Conservation (phyloP, 1,140 invertebrate species). For the Achroia grisella region DNA sequence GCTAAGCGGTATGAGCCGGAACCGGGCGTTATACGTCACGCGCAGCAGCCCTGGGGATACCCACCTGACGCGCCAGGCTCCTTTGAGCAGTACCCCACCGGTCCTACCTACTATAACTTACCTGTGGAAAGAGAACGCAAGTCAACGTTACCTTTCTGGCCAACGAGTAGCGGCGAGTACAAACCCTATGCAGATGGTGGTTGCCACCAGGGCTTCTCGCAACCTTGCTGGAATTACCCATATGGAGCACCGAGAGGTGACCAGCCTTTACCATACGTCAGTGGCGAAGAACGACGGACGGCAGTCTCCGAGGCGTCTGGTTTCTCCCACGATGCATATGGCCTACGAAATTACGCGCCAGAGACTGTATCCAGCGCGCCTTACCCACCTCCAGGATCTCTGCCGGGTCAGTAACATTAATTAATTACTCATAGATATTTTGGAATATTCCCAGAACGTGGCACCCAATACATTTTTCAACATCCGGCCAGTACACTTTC, state of each 20-base stretch:
- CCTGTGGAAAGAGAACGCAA: conserved; percentile 78
- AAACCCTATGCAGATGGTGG: conserved; percentile 76
- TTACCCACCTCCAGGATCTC: conserved; percentile 84
- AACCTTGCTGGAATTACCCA: conserved; percentile 83
- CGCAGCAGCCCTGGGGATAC: conserved; percentile 82
- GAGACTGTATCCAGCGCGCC: conserved; percentile 85
- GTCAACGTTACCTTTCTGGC: conserved; percentile 82
- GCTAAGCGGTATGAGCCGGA: conserved; percentile 84
- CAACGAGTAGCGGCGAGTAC: conserved; percentile 76
- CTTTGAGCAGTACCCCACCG: conserved; percentile 81
- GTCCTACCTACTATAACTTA: conserved; percentile 86
- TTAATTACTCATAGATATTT: conserved; percentile 8
- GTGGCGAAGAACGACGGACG: conserved; percentile 80
- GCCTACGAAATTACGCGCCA: conserved; percentile 83
- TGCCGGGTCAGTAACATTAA: conserved; percentile 53
- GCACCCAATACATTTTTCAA: conserved; percentile 34
- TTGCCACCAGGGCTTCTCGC: conserved; percentile 83
- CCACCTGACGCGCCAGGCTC: conserved; percentile 78
- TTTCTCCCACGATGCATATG: conserved; percentile 85
- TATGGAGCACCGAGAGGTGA: conserved; percentile 80
- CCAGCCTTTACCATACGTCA: conserved; percentile 78
- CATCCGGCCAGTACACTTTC: conserved; percentile 22
- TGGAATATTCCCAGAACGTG: conserved; percentile 11
- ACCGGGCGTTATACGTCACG: conserved; percentile 83
- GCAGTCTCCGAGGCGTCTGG: conserved; percentile 78